These are phyloP conservation scores for Athrips mouffetella DNA, from an alignment of 2,888 invertebrate species.

Conservation along the genomic window DNA sequence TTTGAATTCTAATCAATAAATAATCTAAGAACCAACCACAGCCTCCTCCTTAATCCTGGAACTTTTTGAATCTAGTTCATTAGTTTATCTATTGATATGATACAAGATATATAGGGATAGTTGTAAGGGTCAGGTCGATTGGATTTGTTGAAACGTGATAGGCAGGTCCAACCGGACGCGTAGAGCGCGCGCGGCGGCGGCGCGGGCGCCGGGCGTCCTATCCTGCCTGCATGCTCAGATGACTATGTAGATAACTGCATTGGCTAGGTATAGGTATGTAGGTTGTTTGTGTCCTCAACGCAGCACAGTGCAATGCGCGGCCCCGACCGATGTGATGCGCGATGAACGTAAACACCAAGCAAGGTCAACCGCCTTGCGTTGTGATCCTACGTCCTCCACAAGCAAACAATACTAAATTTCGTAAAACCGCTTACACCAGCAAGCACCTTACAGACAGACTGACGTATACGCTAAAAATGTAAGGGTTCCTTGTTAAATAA, in stretches of 20 bases:
- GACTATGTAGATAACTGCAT: slow-evolving; percentile 51
- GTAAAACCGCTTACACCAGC: background rate
- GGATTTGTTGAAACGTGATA: background rate
- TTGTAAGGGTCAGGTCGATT: background rate
- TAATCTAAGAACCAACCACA: no score
- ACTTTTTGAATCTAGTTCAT: no score
- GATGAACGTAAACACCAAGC: slow-evolving; percentile 61
- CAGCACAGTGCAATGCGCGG: slow-evolving; percentile 60
- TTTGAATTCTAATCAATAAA: no score
- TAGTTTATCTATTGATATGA: no score
- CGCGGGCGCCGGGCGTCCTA: slow-evolving; percentile 45
- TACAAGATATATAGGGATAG: no score
- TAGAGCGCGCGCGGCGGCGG: slow-evolving; percentile 45
- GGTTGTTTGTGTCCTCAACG: slow-evolving; percentile 71
- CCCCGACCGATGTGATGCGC: slow-evolving; percentile 59
- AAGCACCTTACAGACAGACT: no score
- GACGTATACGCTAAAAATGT: no score
- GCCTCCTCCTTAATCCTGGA: no score
- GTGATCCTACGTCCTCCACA: background rate
- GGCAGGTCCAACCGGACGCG: slow-evolving; percentile 44
- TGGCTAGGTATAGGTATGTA: slow-evolving; percentile 52
- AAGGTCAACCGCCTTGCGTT: slow-evolving; percentile 65
- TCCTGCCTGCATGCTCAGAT: slow-evolving; percentile 67
- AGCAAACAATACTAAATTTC: background rate
- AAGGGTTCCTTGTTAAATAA: no score